Base-by-base conservation (phyloP, 2,888 invertebrate genomes). In the Chalcosyrphus nemorum region DNA sequence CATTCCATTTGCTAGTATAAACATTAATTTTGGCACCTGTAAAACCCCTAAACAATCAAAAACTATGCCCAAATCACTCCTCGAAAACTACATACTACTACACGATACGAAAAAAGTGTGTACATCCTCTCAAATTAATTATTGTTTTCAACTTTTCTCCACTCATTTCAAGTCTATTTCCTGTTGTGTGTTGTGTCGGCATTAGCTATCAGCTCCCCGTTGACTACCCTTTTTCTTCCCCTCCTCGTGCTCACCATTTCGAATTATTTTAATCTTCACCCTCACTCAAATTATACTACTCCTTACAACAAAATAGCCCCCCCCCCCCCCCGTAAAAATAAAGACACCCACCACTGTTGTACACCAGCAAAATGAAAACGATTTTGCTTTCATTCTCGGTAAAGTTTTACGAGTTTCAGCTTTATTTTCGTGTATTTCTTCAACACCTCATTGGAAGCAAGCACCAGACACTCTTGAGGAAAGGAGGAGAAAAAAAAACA, bases 21-120 rank as follows among this genome's bases (percentile, higher is more conserved):
- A 75, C 75, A 81, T 81, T 61, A 45, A 68, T 75, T 74, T 56
- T 54, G 4, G 45, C 68, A 75, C 80, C 80, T 81, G 80, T 41
- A 74, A 61, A 54, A 38, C 43, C 52, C 35, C 52, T 17, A 57
- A 57, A 32, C 72, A 74, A 80, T 66, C 35, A 35, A 24, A 72
- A 41, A 65, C 71, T 66, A 61, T 61, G 9, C 50, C 68, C 15
- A 59, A 17, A 52, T 15, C 59, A 43, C 68, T 52, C 27, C 43
- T 61, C 43, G 45, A n/a, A 77, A n/a, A n/a, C n/a, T n/a, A n/a
- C n/a, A n/a, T n/a, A n/a, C n/a, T n/a, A n/a, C n/a, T n/a, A n/a
- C n/a, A n/a, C n/a, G n/a, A n/a, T n/a, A n/a, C n/a, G n/a, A n/a
- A n/a, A n/a, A n/a, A n/a, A 63, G 45, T 54, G 41, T 65, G 41